Base-by-base conservation (phyloP, 2,113 vertebrate genomes). In the Lynx canadensis region DNA sequence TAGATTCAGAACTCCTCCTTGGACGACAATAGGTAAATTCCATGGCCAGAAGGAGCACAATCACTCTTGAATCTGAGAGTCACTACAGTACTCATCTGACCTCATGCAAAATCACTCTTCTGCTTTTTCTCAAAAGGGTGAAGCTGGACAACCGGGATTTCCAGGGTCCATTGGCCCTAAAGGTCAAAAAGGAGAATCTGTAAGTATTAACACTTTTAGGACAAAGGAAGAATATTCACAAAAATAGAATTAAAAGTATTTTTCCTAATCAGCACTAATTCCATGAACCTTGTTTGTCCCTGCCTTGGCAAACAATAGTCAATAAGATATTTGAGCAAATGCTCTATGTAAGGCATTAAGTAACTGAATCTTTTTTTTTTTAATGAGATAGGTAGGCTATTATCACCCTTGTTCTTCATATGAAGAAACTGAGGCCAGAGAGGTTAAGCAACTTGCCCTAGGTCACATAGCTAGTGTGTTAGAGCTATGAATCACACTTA, bases 111-210 rank as follows among this genome's bases (percentile, higher is more conserved):
- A 14, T 98, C 11, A 97, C 94, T 97, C 98, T 98, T 98, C 84
- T 97, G 93, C 96, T 97, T 98, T 96, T 96, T 96, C 33, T 97
- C 98, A 33, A 36, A 98, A 99, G 99, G 99, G 98, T 81, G 99
- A 99, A 95, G 97, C 98, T 76, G 99, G 98, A 85, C 98, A 99
- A 29, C 92, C 98, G 29, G 99, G 98, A 97, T 94, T 99, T 97
- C 98, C 99, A 25, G 98, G 98, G 94, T 98, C 95, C 27, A 91
- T 98, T 96, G 99, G 99, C 95, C 68, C 96, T 82, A 99, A 99
- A 98, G 99, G 99, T 97, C 98, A 99, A 60, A 98, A 97, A 95
- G 99, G 99, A 98, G 99, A 99, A 41, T 3, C 97, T 71, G 99
- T 99, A 99, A 97, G 98, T 83, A 95, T 92, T 97, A 97, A 76